These are phyloP conservation scores for Drosophila burlai DNA, from an alignment of 1,140 invertebrate genomes.

Conservation along the genomic window DNA sequence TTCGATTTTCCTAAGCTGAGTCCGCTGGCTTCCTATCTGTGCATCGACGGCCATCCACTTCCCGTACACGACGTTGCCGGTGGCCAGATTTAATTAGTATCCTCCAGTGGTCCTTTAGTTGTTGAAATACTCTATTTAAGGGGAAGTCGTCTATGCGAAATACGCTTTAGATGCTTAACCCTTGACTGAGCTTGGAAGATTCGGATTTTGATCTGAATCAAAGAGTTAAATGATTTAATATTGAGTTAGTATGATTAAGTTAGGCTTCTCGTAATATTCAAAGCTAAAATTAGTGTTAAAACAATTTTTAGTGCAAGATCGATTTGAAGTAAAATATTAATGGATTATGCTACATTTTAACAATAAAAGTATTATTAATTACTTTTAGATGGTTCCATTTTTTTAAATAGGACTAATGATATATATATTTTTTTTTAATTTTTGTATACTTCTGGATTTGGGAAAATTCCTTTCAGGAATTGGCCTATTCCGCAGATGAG, in stretches of 20 bases:
- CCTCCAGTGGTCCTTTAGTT: slow-evolving; percentile 24
- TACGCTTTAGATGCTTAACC: background rate
- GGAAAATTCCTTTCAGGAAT: background rate
- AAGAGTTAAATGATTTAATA: too few species aligned
- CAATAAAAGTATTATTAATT: background rate
- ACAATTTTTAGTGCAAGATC: too few species aligned
- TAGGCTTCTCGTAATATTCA: too few species aligned
- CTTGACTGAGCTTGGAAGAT: background rate
- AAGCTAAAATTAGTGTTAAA: too few species aligned
- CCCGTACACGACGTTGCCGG: slow-evolving; percentile 52
- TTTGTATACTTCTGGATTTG: too few species aligned
- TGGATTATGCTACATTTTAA: too few species aligned
- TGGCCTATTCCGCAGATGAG: background rate
- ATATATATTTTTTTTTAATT: background rate
- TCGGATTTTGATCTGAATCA: background rate
- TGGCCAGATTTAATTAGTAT: slow-evolving; percentile 76
- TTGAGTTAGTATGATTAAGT: background rate
- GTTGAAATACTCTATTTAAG: slow-evolving; percentile 4
- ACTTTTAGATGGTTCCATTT: background rate
- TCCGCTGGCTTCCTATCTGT: slow-evolving; percentile 40
- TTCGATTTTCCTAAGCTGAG: slow-evolving; percentile 38
- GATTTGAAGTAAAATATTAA: too few species aligned
- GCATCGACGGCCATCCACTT: slow-evolving; percentile 41
- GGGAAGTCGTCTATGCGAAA: background rate
- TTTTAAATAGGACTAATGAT: background rate